Conservation (phyloP, 2,113 vertebrate genomes). For the Neogale vison region DNA sequence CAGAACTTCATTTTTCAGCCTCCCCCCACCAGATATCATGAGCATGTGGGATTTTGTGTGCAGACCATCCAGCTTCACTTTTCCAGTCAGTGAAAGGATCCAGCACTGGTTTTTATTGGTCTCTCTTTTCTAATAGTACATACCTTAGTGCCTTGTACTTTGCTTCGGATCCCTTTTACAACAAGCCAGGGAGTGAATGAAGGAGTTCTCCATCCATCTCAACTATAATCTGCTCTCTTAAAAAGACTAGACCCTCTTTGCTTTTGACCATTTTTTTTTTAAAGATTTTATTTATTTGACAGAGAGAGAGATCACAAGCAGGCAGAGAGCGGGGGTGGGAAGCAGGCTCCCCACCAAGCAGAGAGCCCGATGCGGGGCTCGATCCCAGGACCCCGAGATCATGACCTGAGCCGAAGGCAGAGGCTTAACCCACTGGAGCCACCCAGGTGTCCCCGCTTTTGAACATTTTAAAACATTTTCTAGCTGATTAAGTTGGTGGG, state of each 20-base stretch:
- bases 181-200: not conserved
- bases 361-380: no score
- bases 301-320: no score
- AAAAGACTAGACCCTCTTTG: not conserved
- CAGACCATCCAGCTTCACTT: not conserved
- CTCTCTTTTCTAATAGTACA: not conserved
- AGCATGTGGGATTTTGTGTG: not conserved
- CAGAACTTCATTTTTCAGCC: not conserved
- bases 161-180: not conserved
- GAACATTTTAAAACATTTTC: not conserved
- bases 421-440: no score
- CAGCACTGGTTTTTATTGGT: not conserved
- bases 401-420: no score
- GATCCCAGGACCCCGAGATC: no score
- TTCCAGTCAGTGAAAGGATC: not conserved
- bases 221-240: not conserved
- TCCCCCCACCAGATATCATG: not conserved
- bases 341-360: no score
- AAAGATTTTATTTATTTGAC: no score
- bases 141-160: not conserved
- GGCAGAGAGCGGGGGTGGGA: no score
- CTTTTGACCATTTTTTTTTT: not conserved
- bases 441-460: no score
- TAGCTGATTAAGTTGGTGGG: not conserved
- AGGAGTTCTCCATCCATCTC: not conserved